Evolutionary conservation across 2,797 vertebrate genomes (phyloP).

Genomic region (Alfaro cultratus): DNA sequence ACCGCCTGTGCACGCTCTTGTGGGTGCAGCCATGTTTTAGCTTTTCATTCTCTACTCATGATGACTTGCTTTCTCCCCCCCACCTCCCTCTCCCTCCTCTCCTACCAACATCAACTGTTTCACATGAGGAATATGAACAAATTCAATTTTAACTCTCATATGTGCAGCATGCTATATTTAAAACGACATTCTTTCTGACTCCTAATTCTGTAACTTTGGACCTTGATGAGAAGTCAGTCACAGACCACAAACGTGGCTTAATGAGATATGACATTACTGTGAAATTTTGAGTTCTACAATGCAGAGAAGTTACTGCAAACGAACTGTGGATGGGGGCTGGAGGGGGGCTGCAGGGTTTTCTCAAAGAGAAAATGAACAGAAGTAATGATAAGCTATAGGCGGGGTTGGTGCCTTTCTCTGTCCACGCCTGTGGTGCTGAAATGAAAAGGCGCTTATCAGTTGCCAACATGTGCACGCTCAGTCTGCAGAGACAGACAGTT

Average conservation of each 20-base stretch:
- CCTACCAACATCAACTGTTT: conserved; percentile 36
- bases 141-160: not conserved
- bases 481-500: not conserved
- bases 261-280: not conserved
- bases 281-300: not conserved
- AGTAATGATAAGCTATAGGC: conserved; percentile 32
- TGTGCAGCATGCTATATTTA: not conserved
- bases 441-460: conserved; percentile 18
- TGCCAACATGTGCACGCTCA: not conserved
- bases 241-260: conserved; percentile 6
- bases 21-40: conserved; percentile 78
- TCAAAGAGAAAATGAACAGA: conserved; percentile 5
- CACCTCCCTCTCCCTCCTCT: accelerated
- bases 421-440: conserved; percentile 93
- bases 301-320: not conserved
- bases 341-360: not conserved
- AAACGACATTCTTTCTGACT: not conserved
- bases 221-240: conserved; percentile 13
- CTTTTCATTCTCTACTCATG: conserved; percentile 61
- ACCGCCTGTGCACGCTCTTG: conserved; percentile 47
- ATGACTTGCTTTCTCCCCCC: conserved; percentile 75
- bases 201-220: conserved; percentile 38
- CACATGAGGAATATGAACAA: not conserved
- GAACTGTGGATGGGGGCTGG: too few relatives aligned
- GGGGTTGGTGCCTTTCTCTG: conserved; percentile 58